These are phyloP conservation scores for Cryptophagus acutangulus DNA, from an alignment of 2,888 invertebrate genomes.

Conservation along the genomic window DNA sequence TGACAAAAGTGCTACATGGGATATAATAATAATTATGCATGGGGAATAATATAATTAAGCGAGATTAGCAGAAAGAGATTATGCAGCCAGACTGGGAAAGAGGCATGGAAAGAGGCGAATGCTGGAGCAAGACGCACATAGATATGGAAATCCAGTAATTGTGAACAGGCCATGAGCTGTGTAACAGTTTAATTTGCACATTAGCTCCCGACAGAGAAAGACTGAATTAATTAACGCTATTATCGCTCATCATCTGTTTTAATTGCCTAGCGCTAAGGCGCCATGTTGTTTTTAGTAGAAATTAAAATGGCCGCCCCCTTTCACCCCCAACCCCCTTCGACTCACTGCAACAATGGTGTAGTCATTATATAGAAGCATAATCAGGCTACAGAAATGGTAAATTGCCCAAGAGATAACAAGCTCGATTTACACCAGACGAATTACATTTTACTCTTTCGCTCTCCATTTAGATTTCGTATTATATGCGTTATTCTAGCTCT, in stretches of 20 bases:
- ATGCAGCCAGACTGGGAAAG: too few species aligned
- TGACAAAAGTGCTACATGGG: too few species aligned
- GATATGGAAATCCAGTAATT: conserved; percentile 22
- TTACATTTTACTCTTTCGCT: too few species aligned
- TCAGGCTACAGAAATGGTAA: conserved; percentile 50
- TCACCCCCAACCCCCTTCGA: too few species aligned
- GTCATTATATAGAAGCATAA: conserved; percentile 48
- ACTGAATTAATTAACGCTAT: conserved; percentile 52
- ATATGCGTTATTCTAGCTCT: too few species aligned
- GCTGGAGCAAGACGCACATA: not conserved
- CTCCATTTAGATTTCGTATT: too few species aligned
- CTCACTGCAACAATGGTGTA: conserved; percentile 45
- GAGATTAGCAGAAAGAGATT: not conserved
- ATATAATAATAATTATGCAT: not conserved
- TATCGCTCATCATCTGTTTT: conserved; percentile 53
- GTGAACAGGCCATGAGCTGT: conserved; percentile 44
- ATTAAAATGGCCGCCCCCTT: conserved; percentile 50
- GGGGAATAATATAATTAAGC: conserved; percentile 1
- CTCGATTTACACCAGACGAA: conserved; percentile 38
- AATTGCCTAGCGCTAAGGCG: conserved; percentile 49
- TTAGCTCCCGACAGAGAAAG: conserved; percentile 50
- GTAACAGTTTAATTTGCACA: conserved; percentile 52
- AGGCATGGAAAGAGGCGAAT: too few species aligned
- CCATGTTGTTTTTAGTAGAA: conserved; percentile 51
- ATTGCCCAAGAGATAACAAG: conserved; percentile 48